Evolutionary conservation across 2,113 vertebrate genomes (phyloP), one percentile per base, ranked within the genome.

Genomic region (Brienomyrus longianalis): DNA sequence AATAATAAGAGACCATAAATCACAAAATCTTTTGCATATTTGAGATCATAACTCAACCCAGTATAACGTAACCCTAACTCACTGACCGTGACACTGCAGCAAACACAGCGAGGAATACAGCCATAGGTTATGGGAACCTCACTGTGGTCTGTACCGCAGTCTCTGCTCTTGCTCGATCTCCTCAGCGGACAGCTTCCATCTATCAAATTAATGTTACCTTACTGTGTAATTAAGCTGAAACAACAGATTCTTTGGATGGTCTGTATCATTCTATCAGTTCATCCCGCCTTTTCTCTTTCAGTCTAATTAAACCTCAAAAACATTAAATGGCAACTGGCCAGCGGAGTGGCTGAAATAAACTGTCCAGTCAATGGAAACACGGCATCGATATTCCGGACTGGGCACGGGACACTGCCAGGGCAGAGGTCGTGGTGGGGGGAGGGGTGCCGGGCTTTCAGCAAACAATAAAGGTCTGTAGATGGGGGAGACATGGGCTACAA

Each of bases 11-110:
- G 90, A 93, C 85, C 91, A 90, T 93, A 92, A 94, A 91, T 88
- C 90, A 35, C 80, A 89, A 84, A 92, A 92, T 92, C 62, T 92
- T 88, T 89, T 80, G 89, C 91, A 62, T 91, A 90, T 92, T 92
- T 93, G 93, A 84, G 92, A 93, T 93, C 91, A 93, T 93, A 94
- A 94, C 93, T 94, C 92, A 93, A 92, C 93, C 90, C 80, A 90
- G 92, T 92, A 92, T 91, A 88, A 91, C 66, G 93, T 93, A 92
- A 94, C 92, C 93, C 93, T 93, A 95, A 92, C 89, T 93, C 92
- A 93, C 92, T 91, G 91, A 89, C 93, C 91, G 92, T 93, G 92
- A 93, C 91, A 91, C 86, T 92, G 88, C 83, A 92, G 90, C 74
- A 90, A 90, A 91, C 92, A 80, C 90, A 92, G 93, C 92, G 91